Evolutionary conservation across 2,113 vertebrate genomes (phyloP), one percentile per base, ranked within the genome.

Genomic region (Centropus unirufus): DNA sequence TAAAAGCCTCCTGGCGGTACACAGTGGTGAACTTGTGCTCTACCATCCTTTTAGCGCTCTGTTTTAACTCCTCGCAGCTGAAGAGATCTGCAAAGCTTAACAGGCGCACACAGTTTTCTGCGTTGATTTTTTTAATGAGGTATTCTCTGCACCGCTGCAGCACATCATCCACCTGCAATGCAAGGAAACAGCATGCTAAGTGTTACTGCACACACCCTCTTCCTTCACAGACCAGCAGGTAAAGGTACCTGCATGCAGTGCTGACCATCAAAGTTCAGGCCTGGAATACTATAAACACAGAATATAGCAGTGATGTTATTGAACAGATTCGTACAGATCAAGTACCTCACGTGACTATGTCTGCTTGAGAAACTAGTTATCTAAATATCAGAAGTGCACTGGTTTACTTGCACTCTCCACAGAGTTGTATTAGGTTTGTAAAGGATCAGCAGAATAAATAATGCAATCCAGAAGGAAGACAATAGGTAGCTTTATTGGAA

Each of bases 11-110:
- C 97, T 99, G 99, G 62, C 98, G 98, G 97, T 99, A 99, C 58
- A 99, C 99, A 54, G 98, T 98, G 5, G 99, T 98, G 97, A 99
- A 99, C 97, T 99, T 99, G 98, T 99, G 99, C 96, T 99, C 99
- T 92, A 99, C 99, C 99, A 99, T 99, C 82, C 99, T 98, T 94
- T 99, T 99, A 89, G 99, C 99, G 59, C 98, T 99, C 96, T 99
- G 98, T 97, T 99, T 99, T 40, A 99, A 95, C 96, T 99, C 99
- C n/a, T 98, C 98, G 78, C 99, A 99, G 96, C 99, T 99, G 98
- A 99, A 99, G 86, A 99, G 97, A 91, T 99, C 99, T 11, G 99
- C 99, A 86, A 99, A 99, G 97, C 99, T 99, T 96, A 99, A 92
- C 12, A 99, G 98, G 63, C 99, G 99, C 58, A 99, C 99, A 54